Evolutionary conservation across 2,797 vertebrate genomes (phyloP).

Genomic region (Pangasius djambal): DNA sequence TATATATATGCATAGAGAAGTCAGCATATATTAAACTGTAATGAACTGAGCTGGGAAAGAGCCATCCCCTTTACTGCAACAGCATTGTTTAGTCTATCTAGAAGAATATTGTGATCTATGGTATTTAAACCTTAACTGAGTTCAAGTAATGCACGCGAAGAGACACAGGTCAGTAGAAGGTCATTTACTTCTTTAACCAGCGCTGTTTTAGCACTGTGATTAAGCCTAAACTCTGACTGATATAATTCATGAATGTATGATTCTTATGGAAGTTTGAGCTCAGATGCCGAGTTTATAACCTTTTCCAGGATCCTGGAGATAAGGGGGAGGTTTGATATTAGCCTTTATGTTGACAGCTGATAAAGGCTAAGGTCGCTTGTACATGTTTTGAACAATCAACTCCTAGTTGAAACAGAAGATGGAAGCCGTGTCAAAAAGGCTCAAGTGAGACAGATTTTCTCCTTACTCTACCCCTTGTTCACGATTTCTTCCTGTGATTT

Average conservation of each 20-base stretch:
- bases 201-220: neutral
- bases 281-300: neutral
- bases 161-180: neutral
- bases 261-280: neutral
- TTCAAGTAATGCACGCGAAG: neutral
- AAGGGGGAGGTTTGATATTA: neutral
- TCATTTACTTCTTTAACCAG: constrained; percentile 5
- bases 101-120: too few relatives aligned
- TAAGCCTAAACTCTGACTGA: neutral
- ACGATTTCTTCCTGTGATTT: neutral
- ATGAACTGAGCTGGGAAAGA: neutral
- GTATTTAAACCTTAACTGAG: neutral
- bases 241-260: neutral
- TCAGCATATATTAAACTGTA: neutral
- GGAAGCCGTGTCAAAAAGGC: neutral
- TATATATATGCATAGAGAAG: neutral
- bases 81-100: neutral
- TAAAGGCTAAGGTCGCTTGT: neutral
- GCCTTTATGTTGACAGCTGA: neutral
- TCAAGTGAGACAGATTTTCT: neutral
- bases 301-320: neutral
- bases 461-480: neutral
- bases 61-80: neutral
- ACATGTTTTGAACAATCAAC: neutral
- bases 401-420: neutral